Conservation (phyloP, 2,113 vertebrate genomes). For the Diglossa brunneiventris region DNA sequence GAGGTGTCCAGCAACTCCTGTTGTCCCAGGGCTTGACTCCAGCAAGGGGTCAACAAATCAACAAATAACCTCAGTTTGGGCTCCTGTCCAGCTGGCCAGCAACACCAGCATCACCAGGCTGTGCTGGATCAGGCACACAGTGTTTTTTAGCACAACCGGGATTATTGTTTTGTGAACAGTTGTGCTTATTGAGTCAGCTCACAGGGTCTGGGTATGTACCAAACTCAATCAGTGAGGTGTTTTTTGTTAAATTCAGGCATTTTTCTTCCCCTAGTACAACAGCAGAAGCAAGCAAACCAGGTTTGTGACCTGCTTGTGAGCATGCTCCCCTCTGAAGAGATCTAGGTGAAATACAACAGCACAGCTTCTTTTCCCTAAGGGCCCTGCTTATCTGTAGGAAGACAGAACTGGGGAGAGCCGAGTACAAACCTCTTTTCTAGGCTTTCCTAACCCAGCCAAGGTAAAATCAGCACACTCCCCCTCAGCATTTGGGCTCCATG, state of each 20-base stretch:
- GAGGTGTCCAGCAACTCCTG: neutral
- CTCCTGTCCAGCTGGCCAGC: neutral
- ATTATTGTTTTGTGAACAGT: neutral
- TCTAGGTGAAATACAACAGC: neutral
- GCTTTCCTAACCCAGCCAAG: neutral
- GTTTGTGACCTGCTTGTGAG: neutral
- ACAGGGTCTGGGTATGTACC: neutral
- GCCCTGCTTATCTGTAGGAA: neutral
- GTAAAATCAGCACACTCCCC: neutral
- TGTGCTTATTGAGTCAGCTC: neutral
- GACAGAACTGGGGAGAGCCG: neutral
- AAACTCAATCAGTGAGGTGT: neutral
- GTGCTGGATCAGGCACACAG: neutral
- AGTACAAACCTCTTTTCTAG: neutral
- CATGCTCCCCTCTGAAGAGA: neutral
- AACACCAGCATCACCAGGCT: neutral
- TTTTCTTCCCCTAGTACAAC: neutral
- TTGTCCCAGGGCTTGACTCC: neutral
- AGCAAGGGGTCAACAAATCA: neutral
- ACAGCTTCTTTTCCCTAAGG: neutral
- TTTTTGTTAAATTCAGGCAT: neutral
- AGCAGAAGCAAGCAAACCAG: neutral
- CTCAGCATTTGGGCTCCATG: neutral
- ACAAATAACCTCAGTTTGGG: neutral
- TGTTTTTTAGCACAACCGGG: neutral